phyloP scores from a whole-genome alignment of 2,797 vertebrate species.

The Melopsittacus undulatus region DNA sequence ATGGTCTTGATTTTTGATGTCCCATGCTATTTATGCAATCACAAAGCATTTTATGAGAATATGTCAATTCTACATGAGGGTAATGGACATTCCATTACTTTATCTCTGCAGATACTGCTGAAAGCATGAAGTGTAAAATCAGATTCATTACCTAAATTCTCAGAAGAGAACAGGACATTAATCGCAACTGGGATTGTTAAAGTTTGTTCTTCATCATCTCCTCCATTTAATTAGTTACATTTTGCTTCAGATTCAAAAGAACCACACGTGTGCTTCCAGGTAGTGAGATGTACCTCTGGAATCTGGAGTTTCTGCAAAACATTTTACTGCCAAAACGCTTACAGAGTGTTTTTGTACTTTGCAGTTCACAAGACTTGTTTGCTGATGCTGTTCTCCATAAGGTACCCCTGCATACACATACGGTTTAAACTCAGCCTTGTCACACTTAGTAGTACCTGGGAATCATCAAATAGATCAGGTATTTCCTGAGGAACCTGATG shows the following conservation, averaged over 20 bases:
- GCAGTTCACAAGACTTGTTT: neutral
- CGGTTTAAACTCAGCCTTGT: neutral
- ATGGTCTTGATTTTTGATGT: neutral
- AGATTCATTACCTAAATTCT: conserved; percentile 62
- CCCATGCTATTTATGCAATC: neutral
- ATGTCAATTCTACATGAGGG: neutral
- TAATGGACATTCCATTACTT: conserved; percentile 61
- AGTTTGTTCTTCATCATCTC: conserved; percentile 10
- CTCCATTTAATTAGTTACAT: conserved; percentile 48
- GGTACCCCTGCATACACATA: neutral
- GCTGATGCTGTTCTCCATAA: neutral
- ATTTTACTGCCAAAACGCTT: neutral
- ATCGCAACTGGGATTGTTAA: conserved; percentile 45
- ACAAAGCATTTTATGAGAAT: conserved; percentile 37
- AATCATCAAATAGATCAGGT: neutral
- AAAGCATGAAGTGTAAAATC: conserved; percentile 63
- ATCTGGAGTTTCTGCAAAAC: neutral
- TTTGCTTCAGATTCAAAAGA: conserved; percentile 1
- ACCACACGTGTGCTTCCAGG: neutral
- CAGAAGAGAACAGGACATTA: conserved; percentile 27
- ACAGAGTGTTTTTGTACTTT: neutral
- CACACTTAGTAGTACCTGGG: neutral
- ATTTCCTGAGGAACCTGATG: neutral
- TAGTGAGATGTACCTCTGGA: neutral
- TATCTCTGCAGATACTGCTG: conserved; percentile 3